Base-by-base conservation (phyloP, 2,888 invertebrate genomes). In the Nomada ruficornis region DNA sequence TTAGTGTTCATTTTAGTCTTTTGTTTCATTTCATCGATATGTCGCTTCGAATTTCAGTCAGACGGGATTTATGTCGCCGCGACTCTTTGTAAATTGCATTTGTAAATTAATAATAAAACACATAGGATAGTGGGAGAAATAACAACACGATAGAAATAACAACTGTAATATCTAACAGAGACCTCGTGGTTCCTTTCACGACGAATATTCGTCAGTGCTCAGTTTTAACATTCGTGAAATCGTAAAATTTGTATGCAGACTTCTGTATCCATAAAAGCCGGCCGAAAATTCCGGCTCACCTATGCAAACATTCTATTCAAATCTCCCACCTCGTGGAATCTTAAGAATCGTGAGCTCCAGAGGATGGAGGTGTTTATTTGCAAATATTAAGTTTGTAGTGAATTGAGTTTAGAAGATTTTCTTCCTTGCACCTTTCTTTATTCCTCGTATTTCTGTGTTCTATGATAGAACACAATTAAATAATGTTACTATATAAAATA, bases 251-350 rank as follows among this genome's bases (percentile, higher is more conserved):
- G n/a, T 2, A 11, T 29, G 9, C 13, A 47, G 47, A 47, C 47
- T 47, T 47, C 15, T 47, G 47, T 13, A 47, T n/a, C 26, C 7
- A 52, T 9, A 20, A 52, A 15, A n/a, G 29, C n/a, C 13, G 4
- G 26, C 64, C 52, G 47, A 72, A 54, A 54, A 64, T 64, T 42
- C 42, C n/a, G 11, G 23, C 54, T 54, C 42, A 26, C 23, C 72
- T 18, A 26, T 47, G 47, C 23, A 47, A 64, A 64, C 64, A 47
- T 64, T 65, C 65, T 26, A 7, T 65, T 18, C 50, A 18, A 65
- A 52, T 65, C 26, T 29, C 29, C 50, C 7, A 2, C 15, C n/a
- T n/a, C 13, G 7, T 64, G n/a, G 47, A 23, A 52, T 29, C 67
- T 42, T 18, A 55, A 15, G 54, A 67, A 67, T 36, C 36, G 36